Evolutionary conservation across 2,113 vertebrate species (phyloP), one percentile per base, ranked within the genome.

Genomic region (Erinaceus europaeus): DNA sequence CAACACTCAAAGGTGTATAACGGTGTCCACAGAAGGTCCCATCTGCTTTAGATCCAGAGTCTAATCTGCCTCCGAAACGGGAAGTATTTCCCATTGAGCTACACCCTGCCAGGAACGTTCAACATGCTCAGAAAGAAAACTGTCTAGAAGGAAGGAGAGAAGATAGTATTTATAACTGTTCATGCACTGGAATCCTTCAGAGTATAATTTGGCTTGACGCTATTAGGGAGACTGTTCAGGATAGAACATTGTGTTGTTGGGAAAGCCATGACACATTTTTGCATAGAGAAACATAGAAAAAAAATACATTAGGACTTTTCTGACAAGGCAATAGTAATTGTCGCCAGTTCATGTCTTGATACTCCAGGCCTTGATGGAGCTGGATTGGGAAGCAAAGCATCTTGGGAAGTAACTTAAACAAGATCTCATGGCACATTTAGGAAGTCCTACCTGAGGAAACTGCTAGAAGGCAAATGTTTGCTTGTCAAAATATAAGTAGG

Each of bases 41-140:
- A 0, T 32, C 48, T 50, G 32, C 17, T 42, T 0, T 73, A 44
- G 10, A 65, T 14, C 23, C 38, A 40, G 0, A 36, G 20, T 27
- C 69, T 84, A 84, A 83, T 27, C 9, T 61, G 29, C 21, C 55
- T 48, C 77, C 64, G 12, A 93, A 93, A 46, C 32, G 65, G 18
- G 9, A 64, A 71, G 21, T 32, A 2, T 38, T 57, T 53, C 5
- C 27, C 20, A 57, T 5, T 72, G 34, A 10, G 15, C 55, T 42
- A n/a, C 6, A 34, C 8, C 10, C 34, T 13, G 15, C 23, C 27
- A 25, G 84, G 77, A 52, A 61, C 13, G 14, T 21, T 86, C 9
- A 74, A 25, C 8, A 67, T 5, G 32, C 20, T 55, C 20, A n/a
- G n/a, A 69, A n/a, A 76, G 13, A 15, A 77, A 91, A 20, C 1